Percentiles rank a stretch among this genome's conserved stretches.
Conservation (phyloP, 92 coral and sea anemone species). For the Palythoa caribaeorum region DNA sequence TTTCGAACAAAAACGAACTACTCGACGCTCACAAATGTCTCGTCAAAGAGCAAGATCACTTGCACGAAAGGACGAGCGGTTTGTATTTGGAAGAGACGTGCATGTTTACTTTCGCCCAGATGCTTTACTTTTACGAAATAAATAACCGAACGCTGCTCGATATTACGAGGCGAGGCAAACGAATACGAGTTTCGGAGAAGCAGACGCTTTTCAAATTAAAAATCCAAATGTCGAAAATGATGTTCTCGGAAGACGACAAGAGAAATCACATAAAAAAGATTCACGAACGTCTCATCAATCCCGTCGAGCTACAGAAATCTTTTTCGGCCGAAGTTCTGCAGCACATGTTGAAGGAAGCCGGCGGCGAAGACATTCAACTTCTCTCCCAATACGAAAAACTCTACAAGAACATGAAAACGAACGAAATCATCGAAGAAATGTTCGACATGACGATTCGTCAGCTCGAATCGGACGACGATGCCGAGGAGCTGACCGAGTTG, state of each 20-base stretch:
- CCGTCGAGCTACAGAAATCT: not conserved
- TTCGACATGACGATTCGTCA: not conserved
- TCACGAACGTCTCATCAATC: not conserved
- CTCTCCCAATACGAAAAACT: not conserved
- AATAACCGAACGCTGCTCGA: not conserved
- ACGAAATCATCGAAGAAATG: not conserved
- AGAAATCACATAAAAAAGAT: not conserved
- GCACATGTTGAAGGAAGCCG: not conserved
- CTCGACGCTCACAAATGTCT: not conserved
- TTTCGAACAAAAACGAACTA: not conserved
- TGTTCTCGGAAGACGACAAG: not conserved
- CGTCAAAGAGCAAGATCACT: not conserved
- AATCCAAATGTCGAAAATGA: not conserved
- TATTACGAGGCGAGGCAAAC: not conserved
- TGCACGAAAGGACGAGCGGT: not conserved
- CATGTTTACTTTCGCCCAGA: not conserved
- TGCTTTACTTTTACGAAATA: not conserved
- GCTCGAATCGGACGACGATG: not conserved
- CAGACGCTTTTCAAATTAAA: not conserved
- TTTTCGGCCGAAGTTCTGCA: not conserved
- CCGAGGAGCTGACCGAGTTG: not conserved
- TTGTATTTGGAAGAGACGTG: not conserved
- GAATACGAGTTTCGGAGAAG: not conserved
- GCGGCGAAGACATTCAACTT: not conserved
- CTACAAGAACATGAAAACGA: not conserved